Evolutionary conservation across 2,797 vertebrate species (phyloP), one percentile per base, ranked within the genome.

Genomic region (Peromyscus nudipes): DNA sequence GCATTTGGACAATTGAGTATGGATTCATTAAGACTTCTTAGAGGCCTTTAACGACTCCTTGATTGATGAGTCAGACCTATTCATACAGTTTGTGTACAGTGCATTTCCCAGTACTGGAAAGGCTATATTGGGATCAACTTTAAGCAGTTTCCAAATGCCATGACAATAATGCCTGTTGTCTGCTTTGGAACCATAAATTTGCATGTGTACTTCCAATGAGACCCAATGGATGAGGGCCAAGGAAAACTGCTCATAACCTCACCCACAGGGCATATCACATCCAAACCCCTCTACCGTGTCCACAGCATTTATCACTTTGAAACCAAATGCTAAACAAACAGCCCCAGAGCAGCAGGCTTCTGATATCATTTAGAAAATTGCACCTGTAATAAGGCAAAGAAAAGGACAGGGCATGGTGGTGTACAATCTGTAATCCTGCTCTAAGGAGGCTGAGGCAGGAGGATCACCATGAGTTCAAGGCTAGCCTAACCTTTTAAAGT

Each of bases 311-410:
- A 89, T 76, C 27, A 52, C 65, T 92, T 80, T 73, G 46, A 96
- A 90, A 89, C 29, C 64, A 87, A 69, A 92, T 60, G 29, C 75
- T 77, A 64, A 95, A 82, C 46, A 85, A 89, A 71, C 76, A 11
- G 75, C 49, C 94, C 79, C 0, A 2, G 40, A n/a, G 71, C 31
- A 2, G 1, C 12, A 21, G 49, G 69, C 75, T 96, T 93, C 89
- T 34, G 13, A 7, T 25, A 79, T 0, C 0, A 11, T 2, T 90
- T 21, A 86, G 69, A 69, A 97, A 67, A 87, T 17, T 60, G 37
- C n/a, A 79, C 62, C 43, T 62, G 9, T 52, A 91, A 94, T 91
- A 40, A 89, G 65, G 71, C n/a, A 83, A 94, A 89, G 49, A 84
- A 91, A 79, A 27, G 17, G 31, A 23, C 34, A 4, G 0, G 7